A percentile compares a stretch with the other conserved stretches of the same genome.
Evolutionary conservation across 2,113 vertebrate species (phyloP).

Genomic region (Microcebus tavaratra): DNA sequence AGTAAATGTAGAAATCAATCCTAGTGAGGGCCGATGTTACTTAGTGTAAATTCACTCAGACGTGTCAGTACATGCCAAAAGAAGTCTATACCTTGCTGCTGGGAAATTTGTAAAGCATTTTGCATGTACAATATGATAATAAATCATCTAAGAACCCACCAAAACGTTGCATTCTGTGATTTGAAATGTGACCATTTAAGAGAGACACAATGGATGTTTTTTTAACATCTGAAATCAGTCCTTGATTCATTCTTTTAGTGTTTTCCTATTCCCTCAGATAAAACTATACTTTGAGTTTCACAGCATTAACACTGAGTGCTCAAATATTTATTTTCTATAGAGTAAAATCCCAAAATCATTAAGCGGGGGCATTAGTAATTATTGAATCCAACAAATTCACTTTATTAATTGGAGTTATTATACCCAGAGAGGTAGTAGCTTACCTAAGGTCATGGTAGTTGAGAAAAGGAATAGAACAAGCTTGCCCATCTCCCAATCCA

Average conservation of each 20-base stretch:
- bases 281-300: neutral
- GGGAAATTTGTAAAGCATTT: slow-evolving; percentile 64
- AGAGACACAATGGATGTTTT: neutral
- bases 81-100: slow-evolving; percentile 56
- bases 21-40: neutral
- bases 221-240: neutral
- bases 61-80: slow-evolving; percentile 52
- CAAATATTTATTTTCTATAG: neutral
- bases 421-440: neutral
- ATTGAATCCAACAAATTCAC: neutral
- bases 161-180: slow-evolving; percentile 65
- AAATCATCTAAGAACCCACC: slow-evolving; percentile 77
- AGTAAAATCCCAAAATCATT: neutral
- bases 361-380: neutral
- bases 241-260: neutral
- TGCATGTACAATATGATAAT: slow-evolving; percentile 80
- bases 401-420: slow-evolving; percentile 9
- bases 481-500: neutral
- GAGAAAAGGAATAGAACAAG: neutral
- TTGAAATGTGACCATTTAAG: slow-evolving; percentile 48
- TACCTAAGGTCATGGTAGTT: neutral
- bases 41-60: slow-evolving; percentile 45
- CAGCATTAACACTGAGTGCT: neutral
- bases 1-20: neutral
- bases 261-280: slow-evolving; percentile 6